Conservation (phyloP, 2,797 vertebrate species). For the Vipera latastei region DNA sequence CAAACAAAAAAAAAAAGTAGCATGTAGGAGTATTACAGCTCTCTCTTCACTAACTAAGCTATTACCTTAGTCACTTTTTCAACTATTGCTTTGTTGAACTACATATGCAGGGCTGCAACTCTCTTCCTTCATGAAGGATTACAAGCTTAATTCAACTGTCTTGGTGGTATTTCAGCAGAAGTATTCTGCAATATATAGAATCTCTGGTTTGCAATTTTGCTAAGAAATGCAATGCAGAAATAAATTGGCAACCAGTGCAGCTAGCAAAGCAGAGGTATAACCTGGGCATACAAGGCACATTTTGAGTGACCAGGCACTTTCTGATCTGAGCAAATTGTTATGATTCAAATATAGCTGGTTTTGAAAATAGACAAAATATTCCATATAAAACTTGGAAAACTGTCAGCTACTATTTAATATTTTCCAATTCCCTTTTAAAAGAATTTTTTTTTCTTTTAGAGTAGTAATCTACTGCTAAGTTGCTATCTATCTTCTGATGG, state of each 20-base stretch:
- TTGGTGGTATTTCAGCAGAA: not conserved
- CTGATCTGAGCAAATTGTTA: not conserved
- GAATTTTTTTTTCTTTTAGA: not conserved
- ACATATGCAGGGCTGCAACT: not conserved
- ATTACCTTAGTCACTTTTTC: not conserved
- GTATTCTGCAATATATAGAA: not conserved
- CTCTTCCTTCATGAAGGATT: not conserved
- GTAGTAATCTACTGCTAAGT: not conserved
- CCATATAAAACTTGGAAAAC: not conserved
- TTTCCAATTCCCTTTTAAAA: not conserved
- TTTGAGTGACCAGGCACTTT: not conserved
- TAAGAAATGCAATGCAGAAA: not conserved
- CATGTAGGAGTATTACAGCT: not conserved
- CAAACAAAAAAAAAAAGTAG: not conserved
- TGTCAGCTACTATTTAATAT: not conserved
- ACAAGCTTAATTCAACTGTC: not conserved
- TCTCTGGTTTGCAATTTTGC: not conserved
- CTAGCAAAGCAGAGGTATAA: not conserved
- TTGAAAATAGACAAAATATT: not conserved
- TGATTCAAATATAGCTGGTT: not conserved
- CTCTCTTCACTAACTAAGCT: not conserved
- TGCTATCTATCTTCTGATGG: not conserved
- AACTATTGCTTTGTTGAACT: not conserved
- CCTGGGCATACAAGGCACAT: not conserved
- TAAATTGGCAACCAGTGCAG: not conserved